phyloP scores from a whole-genome alignment of 2,888 invertebrate genomes.

The Hanleya hanleyi region DNA sequence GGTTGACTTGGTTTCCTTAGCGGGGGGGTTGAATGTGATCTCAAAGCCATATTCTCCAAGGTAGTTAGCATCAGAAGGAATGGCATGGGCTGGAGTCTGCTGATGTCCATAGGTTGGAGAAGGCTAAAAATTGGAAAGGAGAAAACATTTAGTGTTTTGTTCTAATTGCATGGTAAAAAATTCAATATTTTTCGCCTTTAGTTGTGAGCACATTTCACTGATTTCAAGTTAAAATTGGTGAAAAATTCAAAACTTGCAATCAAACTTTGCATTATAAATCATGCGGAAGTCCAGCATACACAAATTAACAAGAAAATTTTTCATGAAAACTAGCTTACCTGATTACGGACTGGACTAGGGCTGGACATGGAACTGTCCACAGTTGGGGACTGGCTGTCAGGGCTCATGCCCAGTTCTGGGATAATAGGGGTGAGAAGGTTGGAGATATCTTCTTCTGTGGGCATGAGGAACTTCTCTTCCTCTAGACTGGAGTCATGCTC shows the following conservation, averaged over 20 bases:
- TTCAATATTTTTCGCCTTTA: too few species aligned
- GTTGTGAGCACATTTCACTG: too few species aligned
- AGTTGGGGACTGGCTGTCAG: not conserved
- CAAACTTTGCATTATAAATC: too few species aligned
- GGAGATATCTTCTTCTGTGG: not conserved
- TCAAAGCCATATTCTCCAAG: conserved; percentile 71
- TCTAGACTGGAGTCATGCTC: not conserved
- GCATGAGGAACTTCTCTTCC: not conserved
- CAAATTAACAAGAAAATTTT: too few species aligned
- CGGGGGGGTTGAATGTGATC: conserved; percentile 70
- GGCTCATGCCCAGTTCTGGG: not conserved
- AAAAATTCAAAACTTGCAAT: too few species aligned
- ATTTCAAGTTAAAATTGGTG: too few species aligned
- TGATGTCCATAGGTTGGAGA: not conserved
- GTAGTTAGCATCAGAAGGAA: conserved; percentile 68
- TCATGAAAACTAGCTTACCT: not conserved
- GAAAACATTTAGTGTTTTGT: too few species aligned
- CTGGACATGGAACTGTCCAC: not conserved
- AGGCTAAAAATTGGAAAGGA: not conserved
- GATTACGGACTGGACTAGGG: not conserved
- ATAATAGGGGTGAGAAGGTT: not conserved
- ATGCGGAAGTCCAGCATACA: too few species aligned
- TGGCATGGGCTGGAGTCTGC: not conserved
- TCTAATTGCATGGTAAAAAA: too few species aligned
- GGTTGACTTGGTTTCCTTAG: conserved; percentile 73